Base-by-base conservation (phyloP, 2,113 vertebrate species). In the Platysternon megacephalum region DNA sequence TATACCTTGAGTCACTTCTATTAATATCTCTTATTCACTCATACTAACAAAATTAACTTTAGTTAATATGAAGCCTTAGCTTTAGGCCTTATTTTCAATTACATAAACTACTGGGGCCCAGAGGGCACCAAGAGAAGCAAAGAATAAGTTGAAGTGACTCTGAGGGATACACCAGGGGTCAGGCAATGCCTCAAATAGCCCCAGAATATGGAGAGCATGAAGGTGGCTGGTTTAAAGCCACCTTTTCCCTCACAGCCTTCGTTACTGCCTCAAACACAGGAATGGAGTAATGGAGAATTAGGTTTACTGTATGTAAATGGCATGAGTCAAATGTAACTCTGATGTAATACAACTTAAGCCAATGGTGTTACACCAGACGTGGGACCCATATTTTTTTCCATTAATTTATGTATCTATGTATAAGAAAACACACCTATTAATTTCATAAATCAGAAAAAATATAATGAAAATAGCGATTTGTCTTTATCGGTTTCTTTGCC, bases 391-490 rank as follows among this genome's bases (percentile, higher is more conserved):
- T 3, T 9, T 53, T 55, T 21, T 61, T 13, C 35, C 28, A 80
- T 28, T 39, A 8, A 68, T 21, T 28, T 85, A 2, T 48, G 85
- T 49, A 56, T 72, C 58, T 42, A 5, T 53, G 24, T n/a, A 6
- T 11, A 44, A 74, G 9, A 79, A 56, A 79, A 95, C 91, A 49
- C 10, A 11, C 24, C 53, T 32, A 26, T 0, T 81, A 42, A 9
- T 48, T 91, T 51, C 11, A 79, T 90, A 53, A 84, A 91, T 91
- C 74, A 93, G 86, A 86, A 92, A 46, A 88, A n/a, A 46, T 29
- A 6, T 35, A 85, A 93, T 55, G 4, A 83, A 68, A 94, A 85
- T 56, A 51, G 39, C 22, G 21, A 3, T 79, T 49, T 65, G 11
- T 82, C 46, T 88, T 92, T 78, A 61, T 72, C 65, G 29, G 42